Conservation (phyloP, 1,140 invertebrate species). For the Lycorma delicatula region DNA sequence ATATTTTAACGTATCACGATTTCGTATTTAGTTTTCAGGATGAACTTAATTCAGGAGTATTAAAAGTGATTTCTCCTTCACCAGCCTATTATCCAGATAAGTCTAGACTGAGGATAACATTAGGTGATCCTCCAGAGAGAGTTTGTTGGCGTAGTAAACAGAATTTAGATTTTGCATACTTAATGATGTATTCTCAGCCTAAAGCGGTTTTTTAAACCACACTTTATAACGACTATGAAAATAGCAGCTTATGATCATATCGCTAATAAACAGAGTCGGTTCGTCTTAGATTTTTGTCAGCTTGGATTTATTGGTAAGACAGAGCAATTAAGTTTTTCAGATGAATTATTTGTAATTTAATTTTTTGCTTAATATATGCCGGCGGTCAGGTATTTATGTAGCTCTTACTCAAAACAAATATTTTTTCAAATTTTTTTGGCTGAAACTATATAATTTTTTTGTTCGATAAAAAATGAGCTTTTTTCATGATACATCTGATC, state of each 20-base stretch:
- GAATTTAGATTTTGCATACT: conserved; percentile 89
- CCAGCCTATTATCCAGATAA: conserved; percentile 84
- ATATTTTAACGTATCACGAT: too few relatives aligned
- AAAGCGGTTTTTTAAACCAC: conserved; percentile 74
- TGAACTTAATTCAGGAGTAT: conserved; percentile 67
- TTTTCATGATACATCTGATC: too few relatives aligned
- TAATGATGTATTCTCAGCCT: conserved; percentile 89
- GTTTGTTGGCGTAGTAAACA: conserved; percentile 94
- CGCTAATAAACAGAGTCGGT: conserved; percentile 66
- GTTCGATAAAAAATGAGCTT: too few relatives aligned
- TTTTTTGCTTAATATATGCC: too few relatives aligned
- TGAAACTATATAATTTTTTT: too few relatives aligned
- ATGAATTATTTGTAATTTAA: too few relatives aligned
- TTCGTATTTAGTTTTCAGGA: too few relatives aligned
- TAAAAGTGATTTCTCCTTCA: conserved; percentile 84
- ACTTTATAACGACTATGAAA: conserved; percentile 82
- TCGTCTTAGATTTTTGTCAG: conserved; percentile 90
- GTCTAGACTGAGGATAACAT: conserved; percentile 60
- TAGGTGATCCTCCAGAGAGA: conserved; percentile 81
- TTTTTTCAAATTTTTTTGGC: too few relatives aligned
- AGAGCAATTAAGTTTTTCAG: too few relatives aligned
- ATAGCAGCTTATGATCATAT: conserved; percentile 75
- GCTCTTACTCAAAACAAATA: too few relatives aligned
- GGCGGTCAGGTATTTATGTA: too few relatives aligned
- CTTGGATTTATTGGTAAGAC: conserved; percentile 78